Percentiles rank a stretch among this genome's conserved stretches.
Conservation (phyloP, 1,140 invertebrate genomes). For the Leguminivora glycinivorella region DNA sequence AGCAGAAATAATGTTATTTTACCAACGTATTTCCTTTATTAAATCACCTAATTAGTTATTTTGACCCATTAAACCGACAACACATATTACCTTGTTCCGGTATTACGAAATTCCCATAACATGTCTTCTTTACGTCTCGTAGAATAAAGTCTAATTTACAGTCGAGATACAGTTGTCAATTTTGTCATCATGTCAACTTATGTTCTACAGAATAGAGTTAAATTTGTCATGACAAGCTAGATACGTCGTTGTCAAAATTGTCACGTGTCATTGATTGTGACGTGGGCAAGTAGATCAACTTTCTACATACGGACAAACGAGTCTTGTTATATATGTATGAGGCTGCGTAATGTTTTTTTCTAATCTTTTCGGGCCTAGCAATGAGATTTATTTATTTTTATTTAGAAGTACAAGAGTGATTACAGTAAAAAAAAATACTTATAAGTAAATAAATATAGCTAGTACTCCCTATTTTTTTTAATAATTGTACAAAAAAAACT, state of each 20-base stretch:
- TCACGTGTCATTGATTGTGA: constrained; percentile 5
- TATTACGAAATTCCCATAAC: background rate
- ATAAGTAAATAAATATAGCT: no score
- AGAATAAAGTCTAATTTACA: no score
- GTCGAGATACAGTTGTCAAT: no score
- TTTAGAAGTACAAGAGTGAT: no score
- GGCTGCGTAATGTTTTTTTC: constrained; percentile 23
- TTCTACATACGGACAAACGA: constrained; percentile 26
- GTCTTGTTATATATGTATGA: constrained; percentile 28
- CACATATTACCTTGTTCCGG: background rate
- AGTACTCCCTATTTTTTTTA: no score
- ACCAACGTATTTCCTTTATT: background rate
- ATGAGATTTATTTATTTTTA: no score
- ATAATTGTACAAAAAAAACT: no score
- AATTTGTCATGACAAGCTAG: background rate
- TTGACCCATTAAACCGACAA: background rate
- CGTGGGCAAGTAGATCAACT: constrained; percentile 22
- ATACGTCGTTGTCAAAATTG: constrained; percentile 1
- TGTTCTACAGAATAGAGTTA: background rate
- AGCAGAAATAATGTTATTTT: no score
- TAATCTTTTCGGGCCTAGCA: background rate
- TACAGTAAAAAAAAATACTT: no score
- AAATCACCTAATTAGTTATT: background rate
- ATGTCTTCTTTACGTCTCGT: no score
- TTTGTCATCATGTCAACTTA: no score